A percentile compares a stretch with the other conserved stretches of the same genome.
phyloP scores from a whole-genome alignment of 1,140 invertebrate genomes.

The Cyphomyrmex costatus region DNA sequence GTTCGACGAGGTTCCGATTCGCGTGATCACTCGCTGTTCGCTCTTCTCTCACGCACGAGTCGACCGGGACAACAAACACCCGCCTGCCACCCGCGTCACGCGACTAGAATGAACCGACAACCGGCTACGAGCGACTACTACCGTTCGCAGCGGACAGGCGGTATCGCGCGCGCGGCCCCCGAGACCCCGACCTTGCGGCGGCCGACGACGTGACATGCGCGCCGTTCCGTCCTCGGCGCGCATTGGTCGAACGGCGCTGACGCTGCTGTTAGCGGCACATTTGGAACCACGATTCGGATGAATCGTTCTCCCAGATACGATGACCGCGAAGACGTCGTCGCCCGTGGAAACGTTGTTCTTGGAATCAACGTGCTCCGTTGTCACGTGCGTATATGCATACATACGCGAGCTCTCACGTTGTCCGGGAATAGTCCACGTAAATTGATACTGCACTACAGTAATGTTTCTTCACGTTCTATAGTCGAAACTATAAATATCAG shows the following conservation, averaged over 20 bases:
- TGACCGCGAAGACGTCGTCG: neutral
- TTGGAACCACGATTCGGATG: neutral
- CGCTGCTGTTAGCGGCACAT: constrained; percentile 1
- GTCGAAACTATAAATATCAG: no score
- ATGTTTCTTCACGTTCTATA: no score
- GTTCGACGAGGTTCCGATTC: neutral
- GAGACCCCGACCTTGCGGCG: constrained; percentile 65
- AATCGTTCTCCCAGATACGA: neutral
- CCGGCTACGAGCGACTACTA: constrained; percentile 77
- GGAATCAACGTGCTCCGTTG: neutral
- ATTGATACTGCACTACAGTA: no score
- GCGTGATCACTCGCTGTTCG: neutral
- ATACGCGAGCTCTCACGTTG: neutral
- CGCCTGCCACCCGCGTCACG: neutral
- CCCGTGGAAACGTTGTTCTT: neutral
- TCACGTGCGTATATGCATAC: neutral
- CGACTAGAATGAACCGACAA: constrained; percentile 63
- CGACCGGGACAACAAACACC: constrained; percentile 55
- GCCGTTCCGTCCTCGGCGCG: neutral
- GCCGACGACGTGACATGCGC: constrained; percentile 67
- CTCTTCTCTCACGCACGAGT: constrained; percentile 48
- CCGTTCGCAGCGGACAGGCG: constrained; percentile 60
- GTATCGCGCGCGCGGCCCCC: constrained; percentile 61
- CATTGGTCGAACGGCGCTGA: neutral
- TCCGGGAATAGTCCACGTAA: no score